phyloP scores from a whole-genome alignment of 2,888 invertebrate species.

The Melanargia galathea region DNA sequence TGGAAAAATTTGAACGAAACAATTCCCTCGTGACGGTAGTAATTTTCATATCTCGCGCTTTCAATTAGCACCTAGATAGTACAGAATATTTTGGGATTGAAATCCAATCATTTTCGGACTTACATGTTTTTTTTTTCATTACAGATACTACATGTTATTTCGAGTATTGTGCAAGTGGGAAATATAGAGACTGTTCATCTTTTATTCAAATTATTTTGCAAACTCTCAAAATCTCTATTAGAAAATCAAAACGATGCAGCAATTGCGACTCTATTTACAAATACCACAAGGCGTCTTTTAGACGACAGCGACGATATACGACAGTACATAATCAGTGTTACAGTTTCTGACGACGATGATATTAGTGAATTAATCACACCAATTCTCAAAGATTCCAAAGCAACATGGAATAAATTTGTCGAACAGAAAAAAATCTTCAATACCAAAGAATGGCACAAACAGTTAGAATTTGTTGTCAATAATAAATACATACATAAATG shows the following conservation, averaged over 20 bases:
- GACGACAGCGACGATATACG: constrained; percentile 35
- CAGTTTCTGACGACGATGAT: constrained; percentile 24
- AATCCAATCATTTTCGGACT: too few species aligned
- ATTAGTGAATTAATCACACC: constrained; percentile 41
- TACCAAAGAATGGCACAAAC: constrained; percentile 29
- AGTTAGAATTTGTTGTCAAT: constrained; percentile 16
- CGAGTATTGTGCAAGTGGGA: constrained; percentile 51
- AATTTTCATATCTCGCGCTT: not conserved
- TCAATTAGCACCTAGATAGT: too few species aligned
- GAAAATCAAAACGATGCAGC: constrained; percentile 43
- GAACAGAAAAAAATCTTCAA: constrained; percentile 39
- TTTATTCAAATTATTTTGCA: constrained; percentile 54
- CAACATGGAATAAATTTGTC: constrained; percentile 34
- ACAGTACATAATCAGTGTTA: constrained; percentile 44
- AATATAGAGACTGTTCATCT: constrained; percentile 56
- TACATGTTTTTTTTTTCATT: not conserved
- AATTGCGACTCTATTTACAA: constrained; percentile 37
- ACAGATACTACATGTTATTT: constrained; percentile 51
- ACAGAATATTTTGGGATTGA: too few species aligned
- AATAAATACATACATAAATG: constrained; percentile 28
- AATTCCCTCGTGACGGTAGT: constrained; percentile 55
- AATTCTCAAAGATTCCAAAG: constrained; percentile 21
- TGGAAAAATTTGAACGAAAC: constrained; percentile 43
- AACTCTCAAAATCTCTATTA: constrained; percentile 48
- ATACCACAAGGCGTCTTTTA: constrained; percentile 45